phyloP scores from a whole-genome alignment of 2,888 invertebrate genomes.

The Ceraclea dissimilis region DNA sequence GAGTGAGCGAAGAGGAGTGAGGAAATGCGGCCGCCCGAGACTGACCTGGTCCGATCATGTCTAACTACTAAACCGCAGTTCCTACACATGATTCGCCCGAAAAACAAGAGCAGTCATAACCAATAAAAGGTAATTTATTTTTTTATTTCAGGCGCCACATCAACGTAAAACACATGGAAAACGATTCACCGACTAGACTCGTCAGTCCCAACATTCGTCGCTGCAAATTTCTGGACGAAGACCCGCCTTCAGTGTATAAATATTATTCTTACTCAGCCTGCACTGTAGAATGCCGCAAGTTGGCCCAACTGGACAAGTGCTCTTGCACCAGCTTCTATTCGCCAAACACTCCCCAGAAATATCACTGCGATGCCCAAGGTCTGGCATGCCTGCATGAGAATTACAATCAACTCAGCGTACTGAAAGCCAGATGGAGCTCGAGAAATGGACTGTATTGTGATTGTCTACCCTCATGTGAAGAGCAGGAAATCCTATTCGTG shows the following conservation, averaged over 20 bases:
- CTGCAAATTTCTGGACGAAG: constrained; percentile 67
- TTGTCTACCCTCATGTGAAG: constrained; percentile 66
- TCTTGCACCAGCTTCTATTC: constrained; percentile 65
- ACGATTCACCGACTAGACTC: constrained; percentile 56
- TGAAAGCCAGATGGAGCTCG: constrained; percentile 46
- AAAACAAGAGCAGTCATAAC: too few species aligned
- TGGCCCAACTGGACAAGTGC: constrained; percentile 56
- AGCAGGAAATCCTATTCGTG: constrained; percentile 60
- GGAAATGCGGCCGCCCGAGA: too few species aligned
- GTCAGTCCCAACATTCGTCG: constrained; percentile 60
- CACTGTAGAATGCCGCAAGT: constrained; percentile 63
- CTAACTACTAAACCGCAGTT: too few species aligned
- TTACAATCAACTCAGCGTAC: constrained; percentile 55
- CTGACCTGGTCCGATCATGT: too few species aligned
- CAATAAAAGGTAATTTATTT: too few species aligned
- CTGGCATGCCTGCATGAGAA: constrained; percentile 55
- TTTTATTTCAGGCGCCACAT: constrained; percentile 43
- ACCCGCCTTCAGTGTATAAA: constrained; percentile 48
- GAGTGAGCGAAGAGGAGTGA: too few species aligned
- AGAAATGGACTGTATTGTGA: constrained; percentile 59
- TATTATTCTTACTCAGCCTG: constrained; percentile 68
- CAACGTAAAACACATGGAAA: constrained; percentile 57
- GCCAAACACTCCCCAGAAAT: constrained; percentile 48
- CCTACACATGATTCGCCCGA: too few species aligned
- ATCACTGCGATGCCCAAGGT: constrained; percentile 25